Conservation (phyloP, 2,797 vertebrate genomes). For the Gambelia wislizenii region DNA sequence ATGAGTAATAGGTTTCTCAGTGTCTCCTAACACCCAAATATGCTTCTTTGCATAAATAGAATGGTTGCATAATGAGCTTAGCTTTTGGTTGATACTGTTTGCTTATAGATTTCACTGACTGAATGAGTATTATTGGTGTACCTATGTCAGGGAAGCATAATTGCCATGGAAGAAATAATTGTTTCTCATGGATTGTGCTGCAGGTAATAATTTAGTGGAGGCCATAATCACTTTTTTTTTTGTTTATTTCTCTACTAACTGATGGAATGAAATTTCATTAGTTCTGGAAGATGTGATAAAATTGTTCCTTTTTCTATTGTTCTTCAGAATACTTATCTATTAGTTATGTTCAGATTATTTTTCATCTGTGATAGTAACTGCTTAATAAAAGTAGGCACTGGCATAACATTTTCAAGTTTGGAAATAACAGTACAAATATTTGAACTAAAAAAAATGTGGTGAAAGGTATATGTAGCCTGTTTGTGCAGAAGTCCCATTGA, state of each 20-base stretch:
- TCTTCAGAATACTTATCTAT: background rate
- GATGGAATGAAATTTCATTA: constrained; percentile 22
- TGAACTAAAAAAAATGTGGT: background rate
- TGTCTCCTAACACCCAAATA: background rate
- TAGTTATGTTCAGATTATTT: constrained; percentile 27
- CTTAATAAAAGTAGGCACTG: constrained; percentile 17
- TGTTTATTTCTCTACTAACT: background rate
- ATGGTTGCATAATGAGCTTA: background rate
- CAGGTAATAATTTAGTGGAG: constrained; percentile 16
- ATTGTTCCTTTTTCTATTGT: background rate
- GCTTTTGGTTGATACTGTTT: constrained; percentile 20
- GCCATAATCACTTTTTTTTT: constrained; percentile 1
- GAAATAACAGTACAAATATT: background rate
- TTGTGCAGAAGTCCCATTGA: background rate
- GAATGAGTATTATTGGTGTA: constrained; percentile 15
- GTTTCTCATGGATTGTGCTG: constrained; percentile 20
- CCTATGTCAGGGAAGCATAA: background rate
- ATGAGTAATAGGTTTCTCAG: background rate
- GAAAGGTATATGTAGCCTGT: background rate
- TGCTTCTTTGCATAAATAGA: background rate
- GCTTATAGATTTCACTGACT: background rate
- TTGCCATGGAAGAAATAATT: constrained; percentile 30
- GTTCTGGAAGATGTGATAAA: constrained; percentile 13
- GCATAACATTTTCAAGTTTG: background rate
- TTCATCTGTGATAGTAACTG: constrained; percentile 37